phyloP scores from a whole-genome alignment of 2,113 vertebrate genomes.

The Mobula hypostoma region DNA sequence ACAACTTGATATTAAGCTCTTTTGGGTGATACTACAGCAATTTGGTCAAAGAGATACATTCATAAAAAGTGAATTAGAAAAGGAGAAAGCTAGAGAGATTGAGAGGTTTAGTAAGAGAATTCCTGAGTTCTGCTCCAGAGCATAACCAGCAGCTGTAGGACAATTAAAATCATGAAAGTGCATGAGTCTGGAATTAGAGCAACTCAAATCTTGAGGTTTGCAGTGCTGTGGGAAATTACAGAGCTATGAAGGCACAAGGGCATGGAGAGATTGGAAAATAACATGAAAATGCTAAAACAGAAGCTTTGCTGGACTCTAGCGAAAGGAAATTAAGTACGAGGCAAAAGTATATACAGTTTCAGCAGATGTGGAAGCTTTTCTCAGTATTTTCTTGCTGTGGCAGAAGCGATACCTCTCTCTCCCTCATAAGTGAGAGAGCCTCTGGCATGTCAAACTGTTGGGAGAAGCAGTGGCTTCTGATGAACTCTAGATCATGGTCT shows the following conservation, averaged over 20 bases:
- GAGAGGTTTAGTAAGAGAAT: neutral
- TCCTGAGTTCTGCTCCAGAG: neutral
- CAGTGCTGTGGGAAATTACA: neutral
- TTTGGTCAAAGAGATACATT: neutral
- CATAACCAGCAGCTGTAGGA: neutral
- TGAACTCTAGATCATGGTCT: too few relatives aligned
- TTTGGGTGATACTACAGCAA: too few relatives aligned
- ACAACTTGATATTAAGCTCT: neutral
- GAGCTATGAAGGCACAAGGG: neutral
- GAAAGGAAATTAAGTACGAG: too few relatives aligned
- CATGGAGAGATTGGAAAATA: neutral
- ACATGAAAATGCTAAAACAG: too few relatives aligned
- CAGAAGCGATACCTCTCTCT: too few relatives aligned
- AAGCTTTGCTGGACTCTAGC: too few relatives aligned
- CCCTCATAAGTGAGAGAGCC: too few relatives aligned
- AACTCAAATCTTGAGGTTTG: neutral
- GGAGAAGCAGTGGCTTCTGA: too few relatives aligned
- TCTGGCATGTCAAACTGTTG: too few relatives aligned
- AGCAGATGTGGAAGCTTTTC: too few relatives aligned
- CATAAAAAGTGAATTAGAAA: neutral
- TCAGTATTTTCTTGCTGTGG: too few relatives aligned
- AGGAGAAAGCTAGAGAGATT: neutral
- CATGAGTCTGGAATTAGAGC: neutral
- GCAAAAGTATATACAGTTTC: too few relatives aligned
- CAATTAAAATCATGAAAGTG: neutral